Conservation (phyloP, 2,113 vertebrate genomes). For the Psophia crepitans region DNA sequence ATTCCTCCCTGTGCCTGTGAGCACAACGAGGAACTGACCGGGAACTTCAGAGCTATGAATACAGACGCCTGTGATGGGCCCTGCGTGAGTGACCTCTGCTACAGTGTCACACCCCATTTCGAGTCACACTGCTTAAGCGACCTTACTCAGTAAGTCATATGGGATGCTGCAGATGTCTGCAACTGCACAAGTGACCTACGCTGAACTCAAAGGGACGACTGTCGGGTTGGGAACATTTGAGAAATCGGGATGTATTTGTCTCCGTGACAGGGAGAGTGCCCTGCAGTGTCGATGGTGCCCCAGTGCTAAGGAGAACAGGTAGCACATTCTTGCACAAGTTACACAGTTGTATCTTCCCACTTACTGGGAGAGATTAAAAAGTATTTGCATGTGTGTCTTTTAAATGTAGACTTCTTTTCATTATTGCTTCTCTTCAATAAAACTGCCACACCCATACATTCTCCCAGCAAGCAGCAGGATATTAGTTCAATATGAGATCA, state of each 20-base stretch:
- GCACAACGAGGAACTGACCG: fast-evolving
- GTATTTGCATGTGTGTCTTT: neutral
- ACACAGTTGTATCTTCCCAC: neutral
- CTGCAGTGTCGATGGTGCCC: fast-evolving
- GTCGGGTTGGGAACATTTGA: neutral
- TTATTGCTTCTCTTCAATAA: neutral
- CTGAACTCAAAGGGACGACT: neutral
- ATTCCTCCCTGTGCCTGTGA: neutral
- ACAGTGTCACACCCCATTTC: neutral
- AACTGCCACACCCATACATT: neutral
- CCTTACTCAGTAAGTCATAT: neutral
- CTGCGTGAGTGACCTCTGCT: neutral
- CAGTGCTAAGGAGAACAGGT: neutral
- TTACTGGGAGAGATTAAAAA: neutral
- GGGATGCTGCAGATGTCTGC: neutral
- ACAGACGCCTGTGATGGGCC: neutral
- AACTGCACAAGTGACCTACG: fast-evolving
- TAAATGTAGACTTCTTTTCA: neutral
- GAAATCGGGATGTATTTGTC: neutral
- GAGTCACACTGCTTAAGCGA: neutral
- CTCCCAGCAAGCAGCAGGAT: neutral
- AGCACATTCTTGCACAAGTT: neutral
- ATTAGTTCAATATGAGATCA: neutral
- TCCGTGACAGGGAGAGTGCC: neutral
- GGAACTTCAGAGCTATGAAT: neutral